Conservation (phyloP, 2,888 invertebrate genomes). For the Lithophane semibrunnea region DNA sequence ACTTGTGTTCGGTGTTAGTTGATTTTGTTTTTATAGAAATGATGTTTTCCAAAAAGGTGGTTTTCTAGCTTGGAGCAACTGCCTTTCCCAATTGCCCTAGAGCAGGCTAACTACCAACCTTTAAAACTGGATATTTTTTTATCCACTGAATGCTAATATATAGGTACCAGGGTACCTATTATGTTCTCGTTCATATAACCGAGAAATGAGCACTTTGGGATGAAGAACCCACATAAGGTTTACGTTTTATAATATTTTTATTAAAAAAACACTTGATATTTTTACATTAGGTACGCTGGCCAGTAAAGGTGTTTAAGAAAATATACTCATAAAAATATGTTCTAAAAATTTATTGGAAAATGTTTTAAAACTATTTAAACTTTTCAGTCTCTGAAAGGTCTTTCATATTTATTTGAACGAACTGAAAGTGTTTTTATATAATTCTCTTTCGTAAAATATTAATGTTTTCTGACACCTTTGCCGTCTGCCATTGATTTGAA, state of each 20-base stretch:
- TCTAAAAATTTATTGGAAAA: constrained; percentile 7
- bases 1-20: neutral
- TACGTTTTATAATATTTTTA: neutral
- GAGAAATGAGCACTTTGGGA: neutral
- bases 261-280: neutral
- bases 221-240: neutral
- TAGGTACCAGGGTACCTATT: neutral
- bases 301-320: neutral
- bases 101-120: neutral
- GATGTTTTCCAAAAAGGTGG: neutral
- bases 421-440: constrained; percentile 23
- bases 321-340: constrained; percentile 7
- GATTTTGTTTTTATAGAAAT: too few species aligned
- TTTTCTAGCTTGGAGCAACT: neutral
- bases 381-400: neutral
- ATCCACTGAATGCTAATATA: too few species aligned
- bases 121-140: neutral
- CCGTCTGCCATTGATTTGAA: constrained; percentile 21
- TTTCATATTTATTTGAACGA: constrained; percentile 40
- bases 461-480: constrained; percentile 31
- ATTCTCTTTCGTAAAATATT: constrained; percentile 32
- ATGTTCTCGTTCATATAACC: neutral
- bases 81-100: neutral
- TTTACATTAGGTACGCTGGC: neutral
- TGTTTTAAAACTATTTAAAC: constrained; percentile 3